Evolutionary conservation across 2,888 invertebrate species (phyloP).

Genomic region (Ichneumoninae sp.): DNA sequence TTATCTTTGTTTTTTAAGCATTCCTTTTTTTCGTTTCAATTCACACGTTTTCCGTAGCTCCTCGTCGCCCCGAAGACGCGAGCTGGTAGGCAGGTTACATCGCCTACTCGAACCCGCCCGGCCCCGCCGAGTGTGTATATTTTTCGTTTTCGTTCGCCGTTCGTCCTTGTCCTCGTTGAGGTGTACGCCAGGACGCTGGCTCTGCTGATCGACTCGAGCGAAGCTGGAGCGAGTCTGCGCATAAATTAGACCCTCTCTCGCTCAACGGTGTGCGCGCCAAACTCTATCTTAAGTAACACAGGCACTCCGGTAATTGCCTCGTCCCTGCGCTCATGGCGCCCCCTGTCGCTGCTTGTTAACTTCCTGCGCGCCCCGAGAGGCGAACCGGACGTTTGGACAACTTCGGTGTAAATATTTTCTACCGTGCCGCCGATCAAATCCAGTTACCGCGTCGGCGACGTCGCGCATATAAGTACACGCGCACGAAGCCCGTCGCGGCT

Average conservation of each 20-base stretch:
- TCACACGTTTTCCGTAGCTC: conserved; percentile 39
- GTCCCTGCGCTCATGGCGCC: conserved; percentile 56
- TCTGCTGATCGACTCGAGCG: conserved; percentile 32
- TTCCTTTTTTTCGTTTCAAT: conserved; percentile 32
- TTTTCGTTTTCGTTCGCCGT: conserved; percentile 7
- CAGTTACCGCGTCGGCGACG: neutral
- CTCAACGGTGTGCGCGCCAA: conserved; percentile 52
- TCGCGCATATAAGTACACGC: neutral
- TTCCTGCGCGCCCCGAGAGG: conserved; percentile 46
- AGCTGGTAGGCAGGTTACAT: conserved; percentile 49
- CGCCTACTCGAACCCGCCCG: conserved; percentile 53
- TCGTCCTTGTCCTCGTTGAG: conserved; percentile 25
- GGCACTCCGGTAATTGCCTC: conserved; percentile 69
- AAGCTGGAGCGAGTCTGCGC: conserved; percentile 62
- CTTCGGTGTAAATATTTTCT: conserved; percentile 52
- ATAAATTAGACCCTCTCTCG: conserved; percentile 68
- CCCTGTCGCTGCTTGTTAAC: conserved; percentile 64
- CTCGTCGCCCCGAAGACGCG: conserved; percentile 30
- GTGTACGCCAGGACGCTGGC: conserved; percentile 1
- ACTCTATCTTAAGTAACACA: conserved; percentile 67
- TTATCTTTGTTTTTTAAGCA: conserved; percentile 19
- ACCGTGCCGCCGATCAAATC: conserved; percentile 6
- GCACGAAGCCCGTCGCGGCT: neutral
- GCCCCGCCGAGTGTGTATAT: conserved; percentile 20
- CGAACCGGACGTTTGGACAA: conserved; percentile 49